Percentiles rank a stretch among this genome's conserved stretches.
phyloP scores from a whole-genome alignment of 2,888 invertebrate genomes.

The Drosophila melanocephala region DNA sequence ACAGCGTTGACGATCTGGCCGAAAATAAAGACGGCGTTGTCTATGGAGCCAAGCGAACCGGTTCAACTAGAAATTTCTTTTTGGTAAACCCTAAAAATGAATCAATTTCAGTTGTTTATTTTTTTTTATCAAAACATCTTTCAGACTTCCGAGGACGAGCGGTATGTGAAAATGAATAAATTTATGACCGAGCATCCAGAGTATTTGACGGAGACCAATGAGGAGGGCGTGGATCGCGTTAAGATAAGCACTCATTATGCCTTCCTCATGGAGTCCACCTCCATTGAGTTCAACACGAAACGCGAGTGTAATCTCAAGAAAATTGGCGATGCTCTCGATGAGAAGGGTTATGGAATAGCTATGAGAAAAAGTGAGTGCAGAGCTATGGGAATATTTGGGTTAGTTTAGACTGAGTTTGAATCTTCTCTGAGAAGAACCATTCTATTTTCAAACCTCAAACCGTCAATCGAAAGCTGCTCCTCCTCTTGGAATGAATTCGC shows the following conservation, averaged over 20 bases:
- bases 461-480: too few species aligned
- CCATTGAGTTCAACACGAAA: conserved; percentile 90
- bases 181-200: conserved; percentile 91
- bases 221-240: conserved; percentile 87
- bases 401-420: background rate
- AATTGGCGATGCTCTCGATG: conserved; percentile 88
- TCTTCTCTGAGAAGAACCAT: background rate
- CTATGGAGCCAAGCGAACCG: conserved; percentile 93
- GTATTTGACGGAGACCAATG: conserved; percentile 86
- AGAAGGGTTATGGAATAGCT: conserved; percentile 91
- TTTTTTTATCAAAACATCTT: background rate
- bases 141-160: conserved; percentile 90
- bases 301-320: conserved; percentile 88
- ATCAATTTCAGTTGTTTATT: background rate
- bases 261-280: conserved; percentile 92
- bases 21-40: conserved; percentile 91
- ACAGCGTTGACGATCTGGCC: conserved; percentile 93
- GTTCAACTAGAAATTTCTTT: conserved; percentile 96
- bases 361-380: conserved; percentile 87
- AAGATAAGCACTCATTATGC: conserved; percentile 87
- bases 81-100: conserved; percentile 87
- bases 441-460: background rate
- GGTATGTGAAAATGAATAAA: conserved; percentile 92
- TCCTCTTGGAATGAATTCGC: background rate
- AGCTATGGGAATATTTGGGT: background rate